Conservation (phyloP, 2,888 invertebrate species). For the Matsumyia berberina region DNA sequence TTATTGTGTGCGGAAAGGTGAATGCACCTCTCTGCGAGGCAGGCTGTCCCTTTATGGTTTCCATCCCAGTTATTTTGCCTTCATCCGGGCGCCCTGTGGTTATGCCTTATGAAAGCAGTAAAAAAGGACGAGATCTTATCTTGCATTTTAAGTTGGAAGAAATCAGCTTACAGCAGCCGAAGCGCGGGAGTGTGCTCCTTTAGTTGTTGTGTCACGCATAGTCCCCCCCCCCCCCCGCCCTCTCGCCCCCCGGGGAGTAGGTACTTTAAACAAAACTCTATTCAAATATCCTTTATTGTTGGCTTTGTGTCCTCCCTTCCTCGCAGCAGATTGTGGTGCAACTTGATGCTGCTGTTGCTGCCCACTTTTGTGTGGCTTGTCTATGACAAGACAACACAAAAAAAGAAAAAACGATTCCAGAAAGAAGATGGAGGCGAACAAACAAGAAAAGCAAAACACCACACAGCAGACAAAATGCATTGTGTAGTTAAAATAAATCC, state of each 20-base stretch:
- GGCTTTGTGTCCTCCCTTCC: constrained; percentile 49
- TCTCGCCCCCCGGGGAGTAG: constrained; percentile 1
- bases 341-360: constrained; percentile 61
- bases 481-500: constrained; percentile 70
- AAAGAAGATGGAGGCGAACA: constrained; percentile 24
- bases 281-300: constrained; percentile 73
- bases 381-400: constrained; percentile 46
- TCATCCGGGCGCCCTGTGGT: constrained; percentile 63
- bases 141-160: constrained; percentile 72
- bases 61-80: constrained; percentile 45
- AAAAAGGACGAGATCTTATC: constrained; percentile 51
- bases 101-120: constrained; percentile 32
- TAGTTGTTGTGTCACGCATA: constrained; percentile 67
- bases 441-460: constrained; percentile 45
- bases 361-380: constrained; percentile 55
- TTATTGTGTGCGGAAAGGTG: constrained; percentile 70
- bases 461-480: constrained; percentile 54
- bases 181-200: constrained; percentile 19
- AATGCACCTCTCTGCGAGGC: constrained; percentile 57
- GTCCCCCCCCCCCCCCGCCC: constrained; percentile 14
- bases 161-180: constrained; percentile 67
- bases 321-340: constrained; percentile 27
- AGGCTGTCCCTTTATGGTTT: constrained; percentile 66
- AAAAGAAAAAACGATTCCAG: constrained; percentile 31
- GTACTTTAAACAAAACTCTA: constrained; percentile 71